A percentile compares a stretch with the other conserved stretches of the same genome.
phyloP scores from a whole-genome alignment of 2,888 invertebrate genomes.

The Tenthredo amoena region DNA sequence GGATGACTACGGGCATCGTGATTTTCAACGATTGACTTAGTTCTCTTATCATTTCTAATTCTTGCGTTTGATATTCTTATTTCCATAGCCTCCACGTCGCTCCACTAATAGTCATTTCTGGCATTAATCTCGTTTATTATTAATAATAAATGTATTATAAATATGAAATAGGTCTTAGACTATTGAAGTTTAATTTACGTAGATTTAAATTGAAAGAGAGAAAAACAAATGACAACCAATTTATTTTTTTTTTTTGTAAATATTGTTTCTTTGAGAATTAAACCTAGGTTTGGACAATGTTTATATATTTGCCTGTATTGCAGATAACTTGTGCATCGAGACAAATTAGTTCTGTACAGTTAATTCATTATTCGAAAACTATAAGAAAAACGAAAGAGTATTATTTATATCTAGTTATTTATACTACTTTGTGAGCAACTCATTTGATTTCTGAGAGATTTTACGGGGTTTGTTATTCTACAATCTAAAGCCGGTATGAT shows the following conservation, averaged over 20 bases:
- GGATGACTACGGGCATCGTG: neutral
- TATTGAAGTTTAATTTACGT: slow-evolving; percentile 26
- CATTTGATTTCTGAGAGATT: neutral
- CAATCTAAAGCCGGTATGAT: neutral
- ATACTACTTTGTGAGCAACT: slow-evolving; percentile 32
- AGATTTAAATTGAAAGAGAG: slow-evolving; percentile 24
- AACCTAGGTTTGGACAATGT: slow-evolving; percentile 2
- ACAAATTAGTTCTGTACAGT: slow-evolving; percentile 29
- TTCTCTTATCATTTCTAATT: neutral
- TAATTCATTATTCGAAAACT: neutral
- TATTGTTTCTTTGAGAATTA: slow-evolving; percentile 25
- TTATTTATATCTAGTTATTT: slow-evolving; percentile 22
- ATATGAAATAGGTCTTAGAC: slow-evolving; percentile 45
- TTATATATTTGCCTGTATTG: slow-evolving; percentile 16
- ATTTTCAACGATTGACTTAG: neutral
- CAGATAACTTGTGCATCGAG: slow-evolving; percentile 41
- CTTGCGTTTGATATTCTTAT: neutral
- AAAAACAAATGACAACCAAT: neutral
- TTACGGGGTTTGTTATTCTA: neutral
- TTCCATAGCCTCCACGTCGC: slow-evolving; percentile 15
- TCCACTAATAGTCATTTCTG: slow-evolving; percentile 51
- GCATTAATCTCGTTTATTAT: slow-evolving; percentile 48
- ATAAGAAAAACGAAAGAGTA: neutral
- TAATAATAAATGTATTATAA: slow-evolving; percentile 33
- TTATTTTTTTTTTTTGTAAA: slow-evolving; percentile 11